Base-by-base conservation (phyloP, 2,797 vertebrate genomes). In the Phyllotis vaccarum region DNA sequence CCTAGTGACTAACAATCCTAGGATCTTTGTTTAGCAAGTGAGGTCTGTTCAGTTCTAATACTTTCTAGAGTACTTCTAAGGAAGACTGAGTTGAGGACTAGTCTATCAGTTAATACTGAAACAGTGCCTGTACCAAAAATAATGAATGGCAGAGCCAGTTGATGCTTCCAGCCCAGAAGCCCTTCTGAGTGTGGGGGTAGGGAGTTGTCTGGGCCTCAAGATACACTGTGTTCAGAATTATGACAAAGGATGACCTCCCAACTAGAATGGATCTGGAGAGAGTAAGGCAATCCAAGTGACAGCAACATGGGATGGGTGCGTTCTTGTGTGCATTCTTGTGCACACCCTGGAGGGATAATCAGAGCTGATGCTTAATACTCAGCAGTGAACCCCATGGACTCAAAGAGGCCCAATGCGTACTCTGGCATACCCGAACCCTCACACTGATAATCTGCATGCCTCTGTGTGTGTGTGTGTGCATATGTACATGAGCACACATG, bases 261-360 rank as follows among this genome's bases (percentile, higher is more conserved):
- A 34, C 56, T 34, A 37, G 56, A 89, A 43, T 0, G 52, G 37
- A 58, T 37, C 46, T 0, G 43, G 80, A 83, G 62, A 80, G 29
- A 72, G 40, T 76, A n/a, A 9, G 34, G 86, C 21, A 1, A 7
- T 14, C 24, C 43, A 56, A 49, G 13, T 40, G 64, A 27, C 11
- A 2, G 37, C 0, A 13, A 37, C 22, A 8, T 0, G 1, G 14
- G 4, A 11, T 2, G 0, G 21, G 74, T 11, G 16, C 16, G 3
- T 13, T 54, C n/a, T 40, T 29, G 0, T 24, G 74, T 11, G 16
- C 16, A 6, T 13, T 54, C n/a, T 40, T 29, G 16, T 12, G 5
- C 11, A 5, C 9, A 5, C 40, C 17, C 9, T 0, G 5, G 13
- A 37, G 31, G 0, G 78, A 40, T 40, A 81, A 66, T 13, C 31